A percentile compares a stretch with the other conserved stretches of the same genome.
phyloP scores from a whole-genome alignment of 2,797 vertebrate genomes.

The Spatula clypeata region DNA sequence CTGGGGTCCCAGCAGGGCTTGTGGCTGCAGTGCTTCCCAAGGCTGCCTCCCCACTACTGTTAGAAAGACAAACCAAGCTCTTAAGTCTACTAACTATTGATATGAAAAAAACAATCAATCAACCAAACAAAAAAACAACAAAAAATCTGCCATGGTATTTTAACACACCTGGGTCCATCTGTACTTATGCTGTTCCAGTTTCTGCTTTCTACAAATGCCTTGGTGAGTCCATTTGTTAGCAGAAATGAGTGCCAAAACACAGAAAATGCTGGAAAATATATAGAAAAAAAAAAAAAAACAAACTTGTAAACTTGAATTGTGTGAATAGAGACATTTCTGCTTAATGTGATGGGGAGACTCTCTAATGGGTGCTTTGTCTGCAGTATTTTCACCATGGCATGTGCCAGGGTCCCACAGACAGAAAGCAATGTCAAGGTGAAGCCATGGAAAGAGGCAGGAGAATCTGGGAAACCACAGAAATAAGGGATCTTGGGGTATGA shows the following conservation, averaged over 20 bases:
- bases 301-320: neutral
- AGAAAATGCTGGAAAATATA: neutral
- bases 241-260: neutral
- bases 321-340: neutral
- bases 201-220: neutral
- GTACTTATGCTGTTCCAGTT: neutral
- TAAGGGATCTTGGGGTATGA: accelerated
- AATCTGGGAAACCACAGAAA: neutral
- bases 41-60: neutral
- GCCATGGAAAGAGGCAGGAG: neutral
- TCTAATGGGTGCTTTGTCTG: neutral
- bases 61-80: neutral
- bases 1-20: neutral
- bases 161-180: neutral
- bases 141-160: neutral
- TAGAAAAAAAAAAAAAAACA: neutral
- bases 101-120: neutral
- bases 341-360: neutral
- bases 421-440: neutral
- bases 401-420: neutral
- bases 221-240: neutral
- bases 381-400: neutral
- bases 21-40: accelerated
- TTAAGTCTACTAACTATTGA: neutral
- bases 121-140: neutral